Conservation (phyloP, 2,797 vertebrate genomes). For the Sphenodon punctatus region DNA sequence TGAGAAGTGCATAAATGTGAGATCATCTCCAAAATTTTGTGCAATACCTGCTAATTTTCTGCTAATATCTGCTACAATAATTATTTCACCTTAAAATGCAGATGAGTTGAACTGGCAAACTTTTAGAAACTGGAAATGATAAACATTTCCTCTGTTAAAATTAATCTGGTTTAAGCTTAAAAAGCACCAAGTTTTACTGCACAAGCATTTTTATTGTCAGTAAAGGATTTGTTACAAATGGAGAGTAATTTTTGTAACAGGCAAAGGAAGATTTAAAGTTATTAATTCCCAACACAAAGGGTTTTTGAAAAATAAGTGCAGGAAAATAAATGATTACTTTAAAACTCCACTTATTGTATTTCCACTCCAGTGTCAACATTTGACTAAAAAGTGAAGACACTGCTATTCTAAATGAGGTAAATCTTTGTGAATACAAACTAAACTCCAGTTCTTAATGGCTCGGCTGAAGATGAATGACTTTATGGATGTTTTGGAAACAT, state of each 20-base stretch:
- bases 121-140: background rate
- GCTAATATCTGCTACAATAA: background rate
- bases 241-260: background rate
- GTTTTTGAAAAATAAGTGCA: slow-evolving; percentile 41
- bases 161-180: background rate
- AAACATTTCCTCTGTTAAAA: background rate
- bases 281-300: slow-evolving; percentile 51
- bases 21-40: background rate
- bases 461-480: slow-evolving; percentile 12
- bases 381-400: slow-evolving; percentile 35
- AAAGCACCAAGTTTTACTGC: background rate
- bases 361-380: slow-evolving; percentile 19
- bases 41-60: too few species aligned
- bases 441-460: slow-evolving; percentile 49
- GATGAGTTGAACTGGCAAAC: background rate
- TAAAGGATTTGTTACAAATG: slow-evolving; percentile 5
- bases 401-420: slow-evolving; percentile 63
- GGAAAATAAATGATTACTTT: slow-evolving; percentile 57
- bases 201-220: background rate
- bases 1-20: background rate
- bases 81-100: background rate
- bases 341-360: slow-evolving; percentile 44
- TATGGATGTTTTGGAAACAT: background rate
- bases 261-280: slow-evolving; percentile 20
- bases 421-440: slow-evolving; percentile 35